Conservation (phyloP, 2,113 vertebrate genomes). For the Spilogale gracilis region DNA sequence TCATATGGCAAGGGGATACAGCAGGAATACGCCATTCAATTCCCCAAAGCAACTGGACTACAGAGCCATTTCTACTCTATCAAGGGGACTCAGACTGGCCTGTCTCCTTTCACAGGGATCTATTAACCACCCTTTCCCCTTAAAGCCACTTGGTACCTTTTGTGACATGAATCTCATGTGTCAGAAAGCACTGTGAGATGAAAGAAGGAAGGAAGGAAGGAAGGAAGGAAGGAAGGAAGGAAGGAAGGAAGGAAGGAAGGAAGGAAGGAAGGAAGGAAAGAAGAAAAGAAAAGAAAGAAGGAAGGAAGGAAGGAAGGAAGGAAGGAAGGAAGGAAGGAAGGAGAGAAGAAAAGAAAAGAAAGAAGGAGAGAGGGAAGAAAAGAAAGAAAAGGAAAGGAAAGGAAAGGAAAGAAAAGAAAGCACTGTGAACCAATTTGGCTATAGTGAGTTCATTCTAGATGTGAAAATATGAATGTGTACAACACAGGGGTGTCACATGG, state of each 20-base stretch:
- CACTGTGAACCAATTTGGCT: not conserved
- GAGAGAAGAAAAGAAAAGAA: too few relatives aligned
- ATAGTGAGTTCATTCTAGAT: not conserved
- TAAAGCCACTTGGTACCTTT: not conserved
- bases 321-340: too few relatives aligned
- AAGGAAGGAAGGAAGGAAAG: too few relatives aligned
- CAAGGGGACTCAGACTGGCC: not conserved
- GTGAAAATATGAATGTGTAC: not conserved
- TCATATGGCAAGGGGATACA: not conserved
- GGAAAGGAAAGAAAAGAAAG: not conserved
- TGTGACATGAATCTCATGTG: not conserved
- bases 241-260: not conserved
- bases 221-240: too few relatives aligned
- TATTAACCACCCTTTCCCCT: not conserved
- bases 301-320: too few relatives aligned
- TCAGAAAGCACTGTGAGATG: not conserved
- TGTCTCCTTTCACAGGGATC: not conserved
- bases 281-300: too few relatives aligned
- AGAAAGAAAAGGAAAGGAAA: not conserved
- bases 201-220: too few relatives aligned
- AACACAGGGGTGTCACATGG: not conserved
- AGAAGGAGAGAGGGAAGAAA: too few relatives aligned
- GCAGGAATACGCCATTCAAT: not conserved
- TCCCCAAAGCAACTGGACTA: not conserved
- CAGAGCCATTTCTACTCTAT: not conserved